A percentile compares a stretch with the other conserved stretches of the same genome.
phyloP scores from a whole-genome alignment of 2,113 vertebrate genomes.

The Tragelaphus imberbis region DNA sequence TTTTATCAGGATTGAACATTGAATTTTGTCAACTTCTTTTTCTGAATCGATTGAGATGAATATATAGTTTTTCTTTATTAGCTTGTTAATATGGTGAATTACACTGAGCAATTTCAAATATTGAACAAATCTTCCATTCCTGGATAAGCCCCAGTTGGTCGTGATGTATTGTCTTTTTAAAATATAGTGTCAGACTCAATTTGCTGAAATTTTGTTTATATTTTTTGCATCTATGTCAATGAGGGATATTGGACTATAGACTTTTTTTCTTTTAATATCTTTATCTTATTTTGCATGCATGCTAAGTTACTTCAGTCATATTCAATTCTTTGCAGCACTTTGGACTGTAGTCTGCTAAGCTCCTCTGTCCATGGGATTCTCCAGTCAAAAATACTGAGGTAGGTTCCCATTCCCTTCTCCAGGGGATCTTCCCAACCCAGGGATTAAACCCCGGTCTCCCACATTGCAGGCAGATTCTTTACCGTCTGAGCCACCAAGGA shows the following conservation, averaged over 20 bases:
- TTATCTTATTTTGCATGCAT: neutral
- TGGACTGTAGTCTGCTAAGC: neutral
- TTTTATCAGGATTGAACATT: neutral
- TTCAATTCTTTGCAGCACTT: neutral
- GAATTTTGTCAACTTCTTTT: neutral
- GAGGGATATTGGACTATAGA: neutral
- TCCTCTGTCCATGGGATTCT: neutral
- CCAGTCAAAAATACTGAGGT: neutral
- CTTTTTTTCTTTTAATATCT: neutral
- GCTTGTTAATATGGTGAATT: neutral
- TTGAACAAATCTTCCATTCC: neutral
- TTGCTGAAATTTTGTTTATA: neutral
- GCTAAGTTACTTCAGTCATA: neutral
- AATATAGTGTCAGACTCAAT: neutral
- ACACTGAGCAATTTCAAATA: neutral
- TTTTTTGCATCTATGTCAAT: neutral
- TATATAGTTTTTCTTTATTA: neutral
- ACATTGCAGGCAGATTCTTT: neutral
- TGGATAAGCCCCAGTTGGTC: neutral
- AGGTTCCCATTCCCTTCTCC: neutral
- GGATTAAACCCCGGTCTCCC: neutral
- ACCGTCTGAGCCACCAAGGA: neutral
- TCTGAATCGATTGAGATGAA: neutral
- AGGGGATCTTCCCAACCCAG: neutral
- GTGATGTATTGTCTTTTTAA: neutral